These are phyloP conservation scores for Leptinotarsa undecemlineata DNA, from an alignment of 1,140 invertebrate species.

Conservation along the genomic window DNA sequence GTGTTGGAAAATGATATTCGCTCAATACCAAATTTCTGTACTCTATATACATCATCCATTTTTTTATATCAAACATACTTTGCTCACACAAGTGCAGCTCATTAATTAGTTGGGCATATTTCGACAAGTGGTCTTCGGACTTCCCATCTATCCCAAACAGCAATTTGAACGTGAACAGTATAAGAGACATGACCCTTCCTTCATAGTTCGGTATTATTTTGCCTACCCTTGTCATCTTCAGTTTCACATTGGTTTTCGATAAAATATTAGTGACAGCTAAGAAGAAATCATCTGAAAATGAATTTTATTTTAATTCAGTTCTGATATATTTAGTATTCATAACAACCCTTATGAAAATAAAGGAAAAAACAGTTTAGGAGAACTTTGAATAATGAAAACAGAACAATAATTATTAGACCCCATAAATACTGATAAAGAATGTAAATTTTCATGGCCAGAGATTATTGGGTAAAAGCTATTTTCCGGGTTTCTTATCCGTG, in stretches of 20 bases:
- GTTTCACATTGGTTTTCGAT: constrained; percentile 31
- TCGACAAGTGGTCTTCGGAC: constrained; percentile 64
- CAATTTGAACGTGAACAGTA: constrained; percentile 66
- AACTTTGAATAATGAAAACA: too few relatives aligned
- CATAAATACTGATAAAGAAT: too few relatives aligned
- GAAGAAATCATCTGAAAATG: constrained; percentile 35
- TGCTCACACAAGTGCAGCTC: constrained; percentile 55
- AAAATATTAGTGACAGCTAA: constrained; percentile 39
- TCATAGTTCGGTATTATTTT: constrained; percentile 62
- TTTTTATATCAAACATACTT: constrained; percentile 63
- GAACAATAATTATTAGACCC: too few relatives aligned
- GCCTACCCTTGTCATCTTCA: constrained; percentile 31
- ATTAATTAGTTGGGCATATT: constrained; percentile 49
- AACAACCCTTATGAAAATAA: too few relatives aligned
- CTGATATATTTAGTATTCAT: too few relatives aligned
- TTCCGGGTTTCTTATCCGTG: too few relatives aligned
- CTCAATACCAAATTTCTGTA: constrained; percentile 61
- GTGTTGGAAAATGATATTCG: constrained; percentile 60
- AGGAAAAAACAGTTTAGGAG: too few relatives aligned
- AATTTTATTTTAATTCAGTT: too few relatives aligned
- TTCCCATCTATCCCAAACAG: constrained; percentile 66
- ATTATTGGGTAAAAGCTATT: too few relatives aligned
- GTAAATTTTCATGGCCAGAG: too few relatives aligned
- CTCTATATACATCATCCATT: constrained; percentile 67
- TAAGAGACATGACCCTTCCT: constrained; percentile 64